Base-by-base conservation (phyloP, 2,888 invertebrate species). In the Melikaiella ostensackeni region DNA sequence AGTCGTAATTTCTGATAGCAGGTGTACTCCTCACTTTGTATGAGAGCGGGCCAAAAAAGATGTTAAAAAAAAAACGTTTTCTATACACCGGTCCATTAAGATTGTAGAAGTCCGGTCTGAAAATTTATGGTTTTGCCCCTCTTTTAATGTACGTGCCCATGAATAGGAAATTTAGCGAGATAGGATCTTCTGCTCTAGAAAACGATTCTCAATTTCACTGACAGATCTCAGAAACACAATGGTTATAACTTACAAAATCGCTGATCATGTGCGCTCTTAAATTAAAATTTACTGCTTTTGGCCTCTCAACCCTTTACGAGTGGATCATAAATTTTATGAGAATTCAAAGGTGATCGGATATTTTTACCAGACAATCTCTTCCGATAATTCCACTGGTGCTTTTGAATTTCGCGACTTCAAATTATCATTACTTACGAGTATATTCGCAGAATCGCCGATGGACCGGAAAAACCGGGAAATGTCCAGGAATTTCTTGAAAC, bases 171-270 rank as follows among this genome's bases (percentile, higher is more conserved):
- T 70, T 70, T 50, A 70, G 70, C 70, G 2, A 13, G 70, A 70
- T 70, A 50, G 70, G 50, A 70, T 70, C 70, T 50, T 70, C 50
- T 70, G 70, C 50, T 70, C 70, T 24, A 70, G 70, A 70, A 70
- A 50, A 46, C n/a, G 70, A 70, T 70, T 46, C 70, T 70, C 70
- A 70, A 33, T 70, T 70, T 70, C 70, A 70, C 46, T 50, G 50
- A 70, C 70, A 70, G 70, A 70, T 70, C 70, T n/a, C 30, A 46
- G 50, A 50, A 50, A 70, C 50, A 46, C 46, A 50, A 50, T 30
- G 50, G 30, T 70, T 70, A 70, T 70, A 46, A 30, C 30, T 70
- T 50, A 50, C 46, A 66, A 70, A 70, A 70, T 30, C 46, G 46
- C 50, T 70, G 50, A 70, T 50, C 70, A 70, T 70, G 70, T 46